phyloP scores from a whole-genome alignment of 2,113 vertebrate species.

The Pipra filicauda region DNA sequence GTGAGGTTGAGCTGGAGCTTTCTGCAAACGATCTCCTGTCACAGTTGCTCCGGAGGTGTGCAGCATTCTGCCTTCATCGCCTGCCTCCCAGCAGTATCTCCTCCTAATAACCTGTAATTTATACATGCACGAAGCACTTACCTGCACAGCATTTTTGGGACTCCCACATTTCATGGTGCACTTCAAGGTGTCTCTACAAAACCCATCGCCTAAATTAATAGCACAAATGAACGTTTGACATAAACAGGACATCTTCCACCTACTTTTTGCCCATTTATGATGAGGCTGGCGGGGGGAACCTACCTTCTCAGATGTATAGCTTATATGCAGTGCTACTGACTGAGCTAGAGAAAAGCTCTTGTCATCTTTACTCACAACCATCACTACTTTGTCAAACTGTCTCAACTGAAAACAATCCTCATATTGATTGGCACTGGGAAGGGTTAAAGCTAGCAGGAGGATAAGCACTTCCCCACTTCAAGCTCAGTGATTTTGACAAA shows the following conservation, averaged over 20 bases:
- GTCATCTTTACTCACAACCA: not conserved
- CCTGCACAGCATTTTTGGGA: not conserved
- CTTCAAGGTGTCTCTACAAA: not conserved
- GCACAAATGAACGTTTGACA: not conserved
- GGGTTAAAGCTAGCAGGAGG: not conserved
- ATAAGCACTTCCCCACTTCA: constrained; percentile 9
- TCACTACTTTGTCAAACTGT: constrained; percentile 17
- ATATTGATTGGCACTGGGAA: not conserved
- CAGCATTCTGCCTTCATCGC: rapidly evolving
- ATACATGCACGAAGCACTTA: not conserved
- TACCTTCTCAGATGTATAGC: not conserved
- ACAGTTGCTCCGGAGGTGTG: not conserved
- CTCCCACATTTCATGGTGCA: not conserved
- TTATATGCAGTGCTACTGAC: not conserved
- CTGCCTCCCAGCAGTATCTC: not conserved
- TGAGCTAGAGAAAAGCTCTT: not conserved
- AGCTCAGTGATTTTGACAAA: constrained; percentile 16
- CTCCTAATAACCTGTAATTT: not conserved
- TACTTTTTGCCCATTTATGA: not conserved
- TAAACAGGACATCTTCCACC: not conserved
- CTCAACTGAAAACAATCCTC: not conserved
- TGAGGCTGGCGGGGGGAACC: not conserved
- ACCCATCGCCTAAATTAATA: rapidly evolving
- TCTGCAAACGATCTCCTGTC: rapidly evolving
- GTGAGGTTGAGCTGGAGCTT: rapidly evolving